Base-by-base conservation (phyloP, 2,888 invertebrate genomes). In the Drosophila borealis region DNA sequence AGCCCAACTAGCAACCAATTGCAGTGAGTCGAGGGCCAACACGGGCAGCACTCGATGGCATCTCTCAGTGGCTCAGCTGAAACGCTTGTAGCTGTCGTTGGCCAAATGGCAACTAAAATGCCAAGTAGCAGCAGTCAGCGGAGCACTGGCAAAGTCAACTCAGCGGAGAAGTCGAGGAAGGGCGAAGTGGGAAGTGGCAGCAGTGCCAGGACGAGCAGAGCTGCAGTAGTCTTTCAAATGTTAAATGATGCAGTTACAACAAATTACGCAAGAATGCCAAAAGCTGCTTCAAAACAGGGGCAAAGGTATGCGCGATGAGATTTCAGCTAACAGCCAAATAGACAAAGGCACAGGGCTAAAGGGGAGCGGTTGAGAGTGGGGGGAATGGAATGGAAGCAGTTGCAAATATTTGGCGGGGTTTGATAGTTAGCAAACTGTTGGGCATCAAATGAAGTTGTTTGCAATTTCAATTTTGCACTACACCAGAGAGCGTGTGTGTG, bases 241-340 rank as follows among this genome's bases (percentile, higher is more conserved):
- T 81, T 81, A 83, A 81, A 81, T 81, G 81, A 84, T 81, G 81
- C 81, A 81, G 81, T 83, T 83, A 81, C 78, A 83, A 78, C 84
- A 83, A 84, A 84, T 83, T 81, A 80, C 80, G 74, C 70, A 74
- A 70, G 68, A 72, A 71, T 69, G 64, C 63, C 70, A 64, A 63
- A 70, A 74, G 72, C 72, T 72, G 61, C 60, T 66, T 45, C 56
- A 71, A 29, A 71, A 62, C 56, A 57, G 62, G 70, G 56, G 53
- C 60, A 70, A 71, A 72, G 71, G 72, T 56, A 71, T 71, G 56
- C 72, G 60, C 66, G 61, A 74, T 42, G 63, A 74, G 74, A 74
- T 74, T 74, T 64, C 60, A 75, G 75, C 63, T 46, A 39, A 49
- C 53, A 57, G 29, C 37, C 56, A 78, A 73, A 70, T 57, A 53